Conservation (phyloP, 2,888 invertebrate species). For the Hydrotaea cyrtoneurina region DNA sequence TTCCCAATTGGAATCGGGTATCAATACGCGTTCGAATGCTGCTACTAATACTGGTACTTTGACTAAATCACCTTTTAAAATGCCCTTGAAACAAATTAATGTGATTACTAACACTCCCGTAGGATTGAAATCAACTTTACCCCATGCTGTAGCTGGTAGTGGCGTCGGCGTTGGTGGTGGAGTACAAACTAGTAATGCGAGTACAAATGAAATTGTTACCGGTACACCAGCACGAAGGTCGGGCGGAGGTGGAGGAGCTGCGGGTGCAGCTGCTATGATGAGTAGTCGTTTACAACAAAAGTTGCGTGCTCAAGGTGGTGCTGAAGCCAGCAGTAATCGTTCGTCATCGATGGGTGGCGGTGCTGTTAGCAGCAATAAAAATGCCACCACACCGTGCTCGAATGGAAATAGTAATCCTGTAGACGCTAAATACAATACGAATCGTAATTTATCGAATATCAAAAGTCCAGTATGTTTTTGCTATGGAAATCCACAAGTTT, state of each 20-base stretch:
- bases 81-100: constrained; percentile 79
- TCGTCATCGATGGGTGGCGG: constrained; percentile 36
- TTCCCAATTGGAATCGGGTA: constrained; percentile 47
- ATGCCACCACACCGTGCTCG: constrained; percentile 21
- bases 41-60: constrained; percentile 58
- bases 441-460: constrained; percentile 69
- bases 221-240: constrained; percentile 25
- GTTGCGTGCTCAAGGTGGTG: constrained; percentile 61
- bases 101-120: constrained; percentile 70
- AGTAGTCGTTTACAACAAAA: constrained; percentile 71
- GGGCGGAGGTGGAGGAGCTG: constrained; percentile 46
- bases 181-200: constrained; percentile 29
- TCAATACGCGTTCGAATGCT: constrained; percentile 58
- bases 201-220: constrained; percentile 18
- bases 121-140: constrained; percentile 50
- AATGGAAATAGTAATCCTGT: background rate
- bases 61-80: constrained; percentile 73
- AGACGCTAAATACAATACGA: constrained; percentile 76
- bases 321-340: constrained; percentile 43
- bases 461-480: constrained; percentile 83
- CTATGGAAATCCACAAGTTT: constrained; percentile 85
- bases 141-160: background rate
- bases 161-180: constrained; percentile 14
- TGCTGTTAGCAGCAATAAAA: constrained; percentile 32
- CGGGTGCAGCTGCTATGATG: constrained; percentile 69